Percentiles rank a stretch among this genome's conserved stretches.
Conservation (phyloP, 2,888 invertebrate species). For the Dasypolia templi region DNA sequence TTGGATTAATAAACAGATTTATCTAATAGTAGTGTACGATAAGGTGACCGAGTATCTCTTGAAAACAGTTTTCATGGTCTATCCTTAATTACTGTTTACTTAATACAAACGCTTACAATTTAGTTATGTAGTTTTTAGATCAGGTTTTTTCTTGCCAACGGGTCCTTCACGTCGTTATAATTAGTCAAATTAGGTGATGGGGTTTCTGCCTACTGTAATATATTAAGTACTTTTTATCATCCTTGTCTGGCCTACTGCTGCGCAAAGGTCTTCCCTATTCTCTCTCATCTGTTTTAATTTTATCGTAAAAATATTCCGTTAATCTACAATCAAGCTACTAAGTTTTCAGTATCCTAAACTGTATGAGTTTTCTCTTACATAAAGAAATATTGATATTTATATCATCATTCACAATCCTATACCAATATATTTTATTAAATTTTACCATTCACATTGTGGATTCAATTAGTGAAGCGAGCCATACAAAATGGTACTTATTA, state of each 20-base stretch:
- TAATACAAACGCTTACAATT: conserved; percentile 22
- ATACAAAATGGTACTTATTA: conserved; percentile 61
- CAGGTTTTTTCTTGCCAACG: conserved; percentile 5
- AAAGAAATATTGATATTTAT: neutral
- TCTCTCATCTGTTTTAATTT: no score
- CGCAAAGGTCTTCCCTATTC: no score
- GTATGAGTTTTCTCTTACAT: neutral
- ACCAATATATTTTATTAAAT: conserved; percentile 7
- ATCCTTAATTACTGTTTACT: conserved; percentile 50
- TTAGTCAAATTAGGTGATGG: neutral
- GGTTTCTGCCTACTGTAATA: neutral
- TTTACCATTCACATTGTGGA: conserved; percentile 16
- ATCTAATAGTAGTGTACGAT: conserved; percentile 40
- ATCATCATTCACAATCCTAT: neutral
- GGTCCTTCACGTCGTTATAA: neutral
- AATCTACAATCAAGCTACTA: no score
- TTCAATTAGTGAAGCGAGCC: conserved; percentile 55
- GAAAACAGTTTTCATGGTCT: conserved; percentile 34
- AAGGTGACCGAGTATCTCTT: conserved; percentile 40
- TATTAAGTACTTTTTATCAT: no score
- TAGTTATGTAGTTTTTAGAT: conserved; percentile 25
- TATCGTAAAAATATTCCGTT: no score
- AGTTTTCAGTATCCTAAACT: neutral
- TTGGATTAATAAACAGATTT: conserved; percentile 64
- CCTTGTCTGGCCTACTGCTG: no score